These are phyloP conservation scores for Drosophila rufa DNA, from an alignment of 1,140 invertebrate genomes.

Conservation along the genomic window DNA sequence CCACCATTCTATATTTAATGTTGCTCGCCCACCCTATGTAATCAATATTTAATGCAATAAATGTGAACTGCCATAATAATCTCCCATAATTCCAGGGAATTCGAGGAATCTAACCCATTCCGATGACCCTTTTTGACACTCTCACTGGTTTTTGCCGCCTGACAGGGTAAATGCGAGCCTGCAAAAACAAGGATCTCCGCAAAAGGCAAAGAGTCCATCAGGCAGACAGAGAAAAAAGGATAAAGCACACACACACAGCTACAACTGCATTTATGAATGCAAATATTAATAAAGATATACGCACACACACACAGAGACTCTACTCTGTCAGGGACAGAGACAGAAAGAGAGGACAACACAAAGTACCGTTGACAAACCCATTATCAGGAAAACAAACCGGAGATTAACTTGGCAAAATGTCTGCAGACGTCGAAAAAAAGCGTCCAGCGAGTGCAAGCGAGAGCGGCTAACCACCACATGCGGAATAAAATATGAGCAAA, in stretches of 20 bases:
- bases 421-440: slow-evolving; percentile 75
- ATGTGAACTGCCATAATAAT: too few relatives aligned
- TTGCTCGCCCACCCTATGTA: not conserved
- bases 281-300: slow-evolving; percentile 54
- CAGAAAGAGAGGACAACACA: slow-evolving; percentile 60
- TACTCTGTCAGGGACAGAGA: slow-evolving; percentile 6
- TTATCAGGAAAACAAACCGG: slow-evolving; percentile 83
- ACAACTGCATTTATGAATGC: slow-evolving; percentile 55
- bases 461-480: slow-evolving; percentile 59
- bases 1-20: not conserved
- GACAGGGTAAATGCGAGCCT: slow-evolving; percentile 32
- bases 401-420: slow-evolving; percentile 84
- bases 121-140: slow-evolving; percentile 6
- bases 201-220: slow-evolving; percentile 35
- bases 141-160: slow-evolving; percentile 19
- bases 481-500: slow-evolving; percentile 76
- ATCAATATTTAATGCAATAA: slow-evolving; percentile 7
- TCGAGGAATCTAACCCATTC: not conserved
- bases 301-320: slow-evolving; percentile 7
- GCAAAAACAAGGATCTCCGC: slow-evolving; percentile 19
- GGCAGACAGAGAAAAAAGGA: slow-evolving; percentile 29
- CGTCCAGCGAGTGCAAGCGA: slow-evolving; percentile 28
- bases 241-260: slow-evolving; percentile 37
- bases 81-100: slow-evolving; percentile 15
- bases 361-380: slow-evolving; percentile 81